Conservation (phyloP, 2,797 vertebrate species). For the Cossypha heuglini region DNA sequence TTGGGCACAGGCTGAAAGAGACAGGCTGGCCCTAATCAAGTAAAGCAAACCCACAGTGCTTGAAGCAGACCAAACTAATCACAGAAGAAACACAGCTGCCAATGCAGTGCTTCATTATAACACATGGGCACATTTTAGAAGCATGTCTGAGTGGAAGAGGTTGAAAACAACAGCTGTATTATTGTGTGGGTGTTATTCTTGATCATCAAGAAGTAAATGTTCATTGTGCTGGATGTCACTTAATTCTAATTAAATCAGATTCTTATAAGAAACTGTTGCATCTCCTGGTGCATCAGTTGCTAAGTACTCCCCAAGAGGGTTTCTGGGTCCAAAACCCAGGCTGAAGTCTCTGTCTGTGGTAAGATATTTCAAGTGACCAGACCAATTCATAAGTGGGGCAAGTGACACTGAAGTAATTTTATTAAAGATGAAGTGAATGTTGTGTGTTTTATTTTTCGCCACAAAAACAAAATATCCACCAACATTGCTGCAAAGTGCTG, state of each 20-base stretch:
- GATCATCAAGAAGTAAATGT: not conserved
- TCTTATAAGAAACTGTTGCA: not conserved
- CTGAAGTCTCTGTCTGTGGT: not conserved
- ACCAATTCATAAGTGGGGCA: not conserved
- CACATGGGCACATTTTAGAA: not conserved
- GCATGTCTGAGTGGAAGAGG: not conserved
- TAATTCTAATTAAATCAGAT: not conserved
- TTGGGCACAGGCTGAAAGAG: not conserved
- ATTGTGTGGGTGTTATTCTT: not conserved
- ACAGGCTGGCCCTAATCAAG: not conserved
- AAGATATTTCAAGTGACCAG: not conserved
- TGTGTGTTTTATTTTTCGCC: too few relatives aligned
- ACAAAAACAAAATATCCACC: accelerated
- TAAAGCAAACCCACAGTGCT: not conserved
- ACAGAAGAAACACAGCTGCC: not conserved
- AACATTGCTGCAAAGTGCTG: not conserved
- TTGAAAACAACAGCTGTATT: not conserved
- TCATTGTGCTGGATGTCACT: not conserved
- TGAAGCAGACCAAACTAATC: not conserved
- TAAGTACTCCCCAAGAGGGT: not conserved
- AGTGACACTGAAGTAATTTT: not conserved
- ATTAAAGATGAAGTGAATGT: not conserved
- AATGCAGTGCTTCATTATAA: not conserved
- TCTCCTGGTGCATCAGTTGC: not conserved
- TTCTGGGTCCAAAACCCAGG: not conserved